Conservation (phyloP, 2,113 vertebrate genomes). For the Pelodiscus sinensis region DNA sequence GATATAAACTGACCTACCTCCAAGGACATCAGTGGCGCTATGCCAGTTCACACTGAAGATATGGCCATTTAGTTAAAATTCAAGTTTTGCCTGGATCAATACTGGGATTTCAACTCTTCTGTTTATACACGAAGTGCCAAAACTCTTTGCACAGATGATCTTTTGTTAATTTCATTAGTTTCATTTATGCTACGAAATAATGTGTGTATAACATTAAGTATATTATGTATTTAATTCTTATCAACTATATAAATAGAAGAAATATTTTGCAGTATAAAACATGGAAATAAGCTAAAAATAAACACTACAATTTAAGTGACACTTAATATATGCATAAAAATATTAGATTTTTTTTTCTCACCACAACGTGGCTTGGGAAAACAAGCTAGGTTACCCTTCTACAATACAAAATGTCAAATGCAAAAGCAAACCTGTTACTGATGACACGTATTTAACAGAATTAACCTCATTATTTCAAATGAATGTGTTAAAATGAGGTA, state of each 20-base stretch:
- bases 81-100: neutral
- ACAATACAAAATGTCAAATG: neutral
- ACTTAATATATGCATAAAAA: neutral
- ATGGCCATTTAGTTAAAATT: neutral
- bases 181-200: conserved; percentile 10
- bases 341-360: neutral
- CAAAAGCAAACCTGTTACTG: fast-evolving
- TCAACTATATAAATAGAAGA: neutral
- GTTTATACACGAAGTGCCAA: neutral
- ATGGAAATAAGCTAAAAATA: neutral
- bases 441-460: neutral
- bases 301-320: neutral
- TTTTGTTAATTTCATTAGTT: neutral
- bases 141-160: neutral
- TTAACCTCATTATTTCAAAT: neutral
- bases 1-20: neutral
- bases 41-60: neutral
- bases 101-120: neutral
- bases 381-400: neutral
- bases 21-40: neutral
- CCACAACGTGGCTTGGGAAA: neutral
- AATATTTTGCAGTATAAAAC: neutral
- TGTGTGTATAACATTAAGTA: neutral
- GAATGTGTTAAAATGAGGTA: neutral
- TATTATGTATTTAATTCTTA: neutral